phyloP scores from a whole-genome alignment of 2,888 invertebrate species.

The Drosophila nigricruria region DNA sequence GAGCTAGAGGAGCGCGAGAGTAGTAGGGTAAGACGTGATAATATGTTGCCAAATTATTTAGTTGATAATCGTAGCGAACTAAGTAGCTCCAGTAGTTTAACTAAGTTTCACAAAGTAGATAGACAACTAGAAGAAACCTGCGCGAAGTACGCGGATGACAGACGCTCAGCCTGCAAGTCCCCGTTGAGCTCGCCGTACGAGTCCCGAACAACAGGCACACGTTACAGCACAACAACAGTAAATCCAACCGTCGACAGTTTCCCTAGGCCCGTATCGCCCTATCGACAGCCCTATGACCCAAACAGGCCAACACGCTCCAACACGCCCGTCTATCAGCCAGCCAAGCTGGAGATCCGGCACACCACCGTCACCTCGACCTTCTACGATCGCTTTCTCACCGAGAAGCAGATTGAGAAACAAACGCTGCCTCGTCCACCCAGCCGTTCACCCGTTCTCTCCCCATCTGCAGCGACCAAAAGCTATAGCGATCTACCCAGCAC shows the following conservation, averaged over 20 bases:
- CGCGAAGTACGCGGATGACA: conserved; percentile 76
- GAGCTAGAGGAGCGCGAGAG: conserved; percentile 84
- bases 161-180: conserved; percentile 79
- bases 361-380: conserved; percentile 85
- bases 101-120: conserved; percentile 85
- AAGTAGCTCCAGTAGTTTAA: conserved; percentile 84
- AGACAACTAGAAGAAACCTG: conserved; percentile 84
- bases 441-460: conserved; percentile 81
- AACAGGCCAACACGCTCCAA: conserved; percentile 60
- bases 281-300: conserved; percentile 76
- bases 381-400: conserved; percentile 85
- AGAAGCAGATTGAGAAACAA: conserved; percentile 83
- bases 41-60: conserved; percentile 84
- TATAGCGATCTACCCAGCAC: conserved; percentile 71
- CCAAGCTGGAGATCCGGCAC: conserved; percentile 84
- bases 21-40: conserved; percentile 85
- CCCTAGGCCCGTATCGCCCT: conserved; percentile 74
- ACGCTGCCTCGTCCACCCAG: conserved; percentile 76
- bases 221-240: conserved; percentile 49
- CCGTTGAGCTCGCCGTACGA: conserved; percentile 80
- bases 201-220: conserved; percentile 63
- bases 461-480: conserved; percentile 77
- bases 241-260: conserved; percentile 53
- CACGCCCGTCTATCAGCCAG: conserved; percentile 81
- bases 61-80: conserved; percentile 81